phyloP scores from a whole-genome alignment of 1,140 invertebrate genomes.

The Drosophila ananassae region DNA sequence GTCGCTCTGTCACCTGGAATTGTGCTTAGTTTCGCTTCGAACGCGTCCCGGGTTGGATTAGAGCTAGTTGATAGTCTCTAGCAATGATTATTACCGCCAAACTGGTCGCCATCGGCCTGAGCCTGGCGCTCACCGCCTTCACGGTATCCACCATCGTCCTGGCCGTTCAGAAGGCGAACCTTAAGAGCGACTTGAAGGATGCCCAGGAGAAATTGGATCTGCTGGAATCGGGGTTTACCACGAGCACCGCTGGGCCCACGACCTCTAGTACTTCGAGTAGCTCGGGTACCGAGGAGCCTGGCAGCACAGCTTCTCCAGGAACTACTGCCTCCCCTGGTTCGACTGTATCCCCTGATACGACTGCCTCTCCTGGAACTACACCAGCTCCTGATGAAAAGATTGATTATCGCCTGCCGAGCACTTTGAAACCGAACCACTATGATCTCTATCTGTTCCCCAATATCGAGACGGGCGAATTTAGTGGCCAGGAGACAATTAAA shows the following conservation, averaged over 20 bases:
- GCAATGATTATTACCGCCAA: constrained; percentile 78
- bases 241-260: constrained; percentile 2
- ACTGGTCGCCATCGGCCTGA: constrained; percentile 65
- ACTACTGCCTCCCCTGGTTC: constrained; percentile 1
- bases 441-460: constrained; percentile 91
- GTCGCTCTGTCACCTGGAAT: background rate
- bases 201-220: constrained; percentile 66
- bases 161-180: constrained; percentile 75
- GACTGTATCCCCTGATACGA: constrained; percentile 2
- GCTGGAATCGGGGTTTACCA: constrained; percentile 43
- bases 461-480: constrained; percentile 88
- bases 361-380: constrained; percentile 30
- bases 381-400: constrained; percentile 60
- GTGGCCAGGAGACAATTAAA: constrained; percentile 89
- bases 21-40: constrained; percentile 50
- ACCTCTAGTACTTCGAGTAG: background rate
- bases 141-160: constrained; percentile 84
- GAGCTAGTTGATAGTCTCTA: background rate
- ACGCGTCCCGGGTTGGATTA: constrained; percentile 55
- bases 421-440: constrained; percentile 90
- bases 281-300: constrained; percentile 1
- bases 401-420: constrained; percentile 87
- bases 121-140: constrained; percentile 81
- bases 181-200: constrained; percentile 63
- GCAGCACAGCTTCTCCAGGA: constrained; percentile 5